These are phyloP conservation scores for Nothoprocta perdicaria DNA, from an alignment of 2,113 vertebrate species.

Conservation along the genomic window DNA sequence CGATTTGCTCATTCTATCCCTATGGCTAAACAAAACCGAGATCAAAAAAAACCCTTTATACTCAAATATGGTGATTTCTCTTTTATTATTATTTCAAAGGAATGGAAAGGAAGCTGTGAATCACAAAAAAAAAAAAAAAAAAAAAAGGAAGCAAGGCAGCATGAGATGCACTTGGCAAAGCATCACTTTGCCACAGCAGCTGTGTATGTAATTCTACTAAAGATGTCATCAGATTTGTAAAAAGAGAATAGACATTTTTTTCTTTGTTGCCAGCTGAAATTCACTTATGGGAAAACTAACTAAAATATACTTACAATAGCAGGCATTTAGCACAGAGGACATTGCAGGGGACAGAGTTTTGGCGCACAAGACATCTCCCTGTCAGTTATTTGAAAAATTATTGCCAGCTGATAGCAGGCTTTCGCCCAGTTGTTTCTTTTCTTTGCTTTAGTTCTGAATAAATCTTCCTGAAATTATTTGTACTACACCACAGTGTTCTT, in stretches of 20 bases:
- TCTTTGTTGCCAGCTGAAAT: conserved; percentile 45
- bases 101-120: conserved; percentile 7
- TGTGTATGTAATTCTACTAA: conserved; percentile 41
- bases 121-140: neutral
- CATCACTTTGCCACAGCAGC: neutral
- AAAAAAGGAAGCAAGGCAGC: conserved; percentile 17
- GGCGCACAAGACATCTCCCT: neutral
- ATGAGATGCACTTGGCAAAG: conserved; percentile 26
- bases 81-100: conserved; percentile 2
- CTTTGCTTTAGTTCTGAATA: neutral
- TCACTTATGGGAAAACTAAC: conserved; percentile 16
- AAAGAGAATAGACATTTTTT: conserved; percentile 7
- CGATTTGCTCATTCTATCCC: neutral
- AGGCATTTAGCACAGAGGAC: neutral
- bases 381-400: neutral
- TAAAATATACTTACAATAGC: conserved; percentile 11
- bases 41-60: neutral
- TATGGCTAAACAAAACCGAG: neutral
- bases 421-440: neutral
- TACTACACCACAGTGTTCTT: neutral
- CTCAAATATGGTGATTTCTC: neutral
- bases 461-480: neutral
- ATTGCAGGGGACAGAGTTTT: conserved; percentile 25
- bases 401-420: neutral
- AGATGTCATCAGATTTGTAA: conserved; percentile 13